Evolutionary conservation across 2,113 vertebrate genomes (phyloP).

Genomic region (Blennius ocellaris): DNA sequence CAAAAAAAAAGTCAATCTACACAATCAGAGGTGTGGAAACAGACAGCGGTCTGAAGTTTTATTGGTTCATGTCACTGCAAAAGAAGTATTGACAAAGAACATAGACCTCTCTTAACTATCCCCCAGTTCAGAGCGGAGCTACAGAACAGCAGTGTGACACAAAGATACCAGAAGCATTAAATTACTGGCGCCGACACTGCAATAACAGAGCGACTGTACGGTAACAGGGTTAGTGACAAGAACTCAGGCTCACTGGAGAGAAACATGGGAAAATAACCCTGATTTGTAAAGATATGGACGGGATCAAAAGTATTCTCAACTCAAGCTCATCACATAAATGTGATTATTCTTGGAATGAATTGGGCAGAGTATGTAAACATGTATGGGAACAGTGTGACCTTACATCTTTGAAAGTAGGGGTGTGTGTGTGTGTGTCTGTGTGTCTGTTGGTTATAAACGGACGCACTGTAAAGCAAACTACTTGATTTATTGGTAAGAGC

Average conservation of each 20-base stretch:
- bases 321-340: background rate
- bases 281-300: background rate
- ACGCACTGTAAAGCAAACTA: slow-evolving; percentile 18
- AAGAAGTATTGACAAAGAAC: slow-evolving; percentile 57
- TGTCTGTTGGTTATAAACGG: background rate
- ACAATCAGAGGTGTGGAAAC: too few relatives aligned
- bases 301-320: background rate
- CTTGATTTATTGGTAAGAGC: slow-evolving; percentile 22
- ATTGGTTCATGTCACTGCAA: slow-evolving; percentile 53
- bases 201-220: slow-evolving; percentile 1
- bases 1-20: too few relatives aligned
- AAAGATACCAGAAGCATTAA: slow-evolving; percentile 25
- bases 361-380: background rate
- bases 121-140: slow-evolving; percentile 27
- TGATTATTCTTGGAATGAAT: background rate
- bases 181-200: slow-evolving; percentile 6
- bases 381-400: background rate
- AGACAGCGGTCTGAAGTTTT: slow-evolving; percentile 28
- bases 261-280: background rate
- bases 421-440: background rate
- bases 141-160: slow-evolving; percentile 35
- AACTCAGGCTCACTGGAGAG: background rate
- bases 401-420: background rate
- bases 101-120: background rate
- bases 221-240: slow-evolving; percentile 15